Evolutionary conservation across 1,140 invertebrate species (phyloP), one percentile per base, ranked within the genome.

Genomic region (Cyclina sinensis): DNA sequence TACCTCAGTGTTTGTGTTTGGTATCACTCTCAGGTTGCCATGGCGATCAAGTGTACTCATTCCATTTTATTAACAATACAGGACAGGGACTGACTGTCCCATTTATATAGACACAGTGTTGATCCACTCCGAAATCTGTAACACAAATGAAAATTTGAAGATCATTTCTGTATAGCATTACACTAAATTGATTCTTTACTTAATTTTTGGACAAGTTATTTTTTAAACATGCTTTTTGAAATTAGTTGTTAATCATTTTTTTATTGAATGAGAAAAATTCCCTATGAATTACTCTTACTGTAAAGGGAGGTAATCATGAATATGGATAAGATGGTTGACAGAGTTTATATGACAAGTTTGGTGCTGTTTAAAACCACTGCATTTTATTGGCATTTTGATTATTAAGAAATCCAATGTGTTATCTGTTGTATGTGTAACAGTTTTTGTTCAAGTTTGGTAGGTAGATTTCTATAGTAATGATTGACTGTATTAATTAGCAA

Each of bases 31-130:
- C 65, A 70, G 65, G 65, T 70, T 70, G 65, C 1, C 65, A 70
- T 70, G 35, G 37, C 35, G 65, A 70, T 70, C 35, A 70, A 70
- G 65, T 70, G 65, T 70, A 37, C 65, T n/a, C 65, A 70, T 70
- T 70, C 65, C 65, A 21, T 70, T 16, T 35, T 70, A 39, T 70
- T 70, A 62, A n/a, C 1, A 24, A 11, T 9, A 1, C 21, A 57
- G 51, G 4, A 57, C 18, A 9, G 24, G n/a, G 4, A 27, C 57
- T 62, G 1, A 27, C n/a, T 27, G 7, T 27, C 24, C n/a, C 9
- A 4, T 9, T 62, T 62, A 14, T 5, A 21, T 57, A 14, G 7
- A 4, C 4, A 4, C 21, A 57, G 16, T 21, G 9, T 21, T 21
- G 3, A 4, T 11, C 51, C 4, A 18, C 21, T 14, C 9, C 9